phyloP scores from a whole-genome alignment of 92 coral and sea anemone species.

The Virgularia gustaviana region DNA sequence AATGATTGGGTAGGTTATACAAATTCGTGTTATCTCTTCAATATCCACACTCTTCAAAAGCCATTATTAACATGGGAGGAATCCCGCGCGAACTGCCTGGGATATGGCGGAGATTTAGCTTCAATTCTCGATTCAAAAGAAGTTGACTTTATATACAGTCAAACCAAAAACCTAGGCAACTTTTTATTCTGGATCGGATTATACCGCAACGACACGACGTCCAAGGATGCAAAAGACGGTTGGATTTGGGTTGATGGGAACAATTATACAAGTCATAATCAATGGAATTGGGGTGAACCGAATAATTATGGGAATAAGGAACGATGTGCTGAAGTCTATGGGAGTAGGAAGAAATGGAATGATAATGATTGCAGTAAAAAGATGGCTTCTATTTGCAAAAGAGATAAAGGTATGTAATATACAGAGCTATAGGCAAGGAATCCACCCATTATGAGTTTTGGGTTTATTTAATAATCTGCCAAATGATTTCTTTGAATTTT shows the following conservation, averaged over 20 bases:
- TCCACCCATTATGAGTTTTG: no score
- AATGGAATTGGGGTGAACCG: constrained; percentile 76
- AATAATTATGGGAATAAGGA: constrained; percentile 64
- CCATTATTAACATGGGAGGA: constrained; percentile 79
- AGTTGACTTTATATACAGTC: constrained; percentile 52
- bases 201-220: constrained; percentile 69
- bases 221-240: constrained; percentile 19
- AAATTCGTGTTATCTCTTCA: constrained; percentile 71
- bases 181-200: constrained; percentile 83
- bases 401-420: constrained; percentile 59
- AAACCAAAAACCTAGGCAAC: constrained; percentile 31
- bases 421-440: no score
- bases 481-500: no score
- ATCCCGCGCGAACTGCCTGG: constrained; percentile 63
- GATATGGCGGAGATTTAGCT: constrained; percentile 76
- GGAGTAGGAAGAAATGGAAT: constrained; percentile 57
- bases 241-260: constrained; percentile 92
- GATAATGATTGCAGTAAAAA: constrained; percentile 65
- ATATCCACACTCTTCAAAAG: constrained; percentile 44
- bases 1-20: constrained; percentile 67
- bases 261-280: constrained; percentile 42
- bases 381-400: constrained; percentile 76
- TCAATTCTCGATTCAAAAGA: constrained; percentile 76
- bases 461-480: no score
- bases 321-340: constrained; percentile 67